Percentiles rank a stretch among this genome's conserved stretches.
These are phyloP conservation scores for Heterochromis multidens DNA, from an alignment of 2,113 vertebrate genomes.

Conservation along the genomic window DNA sequence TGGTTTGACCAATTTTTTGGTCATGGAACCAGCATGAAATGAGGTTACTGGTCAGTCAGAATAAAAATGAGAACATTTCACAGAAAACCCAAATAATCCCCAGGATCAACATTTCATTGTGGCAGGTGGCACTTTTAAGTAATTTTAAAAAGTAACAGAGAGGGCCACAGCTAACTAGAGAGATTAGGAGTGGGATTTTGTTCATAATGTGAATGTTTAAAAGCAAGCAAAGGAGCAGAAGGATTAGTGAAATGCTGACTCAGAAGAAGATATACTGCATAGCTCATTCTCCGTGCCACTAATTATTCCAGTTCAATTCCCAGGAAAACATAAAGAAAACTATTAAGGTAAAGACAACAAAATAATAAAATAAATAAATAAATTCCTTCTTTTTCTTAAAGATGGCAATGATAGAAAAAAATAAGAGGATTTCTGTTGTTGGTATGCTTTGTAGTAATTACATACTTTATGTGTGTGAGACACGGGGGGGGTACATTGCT, in stretches of 20 bases:
- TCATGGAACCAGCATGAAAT: neutral
- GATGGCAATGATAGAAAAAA: neutral
- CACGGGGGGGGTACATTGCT: too few relatives aligned
- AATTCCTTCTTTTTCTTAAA: neutral
- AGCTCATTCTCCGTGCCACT: neutral
- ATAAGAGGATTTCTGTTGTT: neutral
- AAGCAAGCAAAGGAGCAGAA: neutral
- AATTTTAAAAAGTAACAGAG: neutral
- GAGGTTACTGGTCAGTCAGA: neutral
- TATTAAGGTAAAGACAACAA: neutral
- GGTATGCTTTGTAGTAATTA: neutral
- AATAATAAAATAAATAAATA: neutral
- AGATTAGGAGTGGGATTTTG: neutral
- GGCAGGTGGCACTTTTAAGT: neutral
- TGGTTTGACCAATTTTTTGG: neutral
- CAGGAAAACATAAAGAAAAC: neutral
- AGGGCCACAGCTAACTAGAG: neutral
- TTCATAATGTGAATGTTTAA: neutral
- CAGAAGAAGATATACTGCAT: neutral
- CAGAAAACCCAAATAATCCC: neutral
- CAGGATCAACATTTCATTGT: neutral
- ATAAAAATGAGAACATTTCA: neutral
- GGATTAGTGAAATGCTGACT: neutral
- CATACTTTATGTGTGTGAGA: neutral
- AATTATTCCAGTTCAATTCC: neutral